Base-by-base conservation (phyloP, 2,888 invertebrate species). In the Mythimna vitellina region DNA sequence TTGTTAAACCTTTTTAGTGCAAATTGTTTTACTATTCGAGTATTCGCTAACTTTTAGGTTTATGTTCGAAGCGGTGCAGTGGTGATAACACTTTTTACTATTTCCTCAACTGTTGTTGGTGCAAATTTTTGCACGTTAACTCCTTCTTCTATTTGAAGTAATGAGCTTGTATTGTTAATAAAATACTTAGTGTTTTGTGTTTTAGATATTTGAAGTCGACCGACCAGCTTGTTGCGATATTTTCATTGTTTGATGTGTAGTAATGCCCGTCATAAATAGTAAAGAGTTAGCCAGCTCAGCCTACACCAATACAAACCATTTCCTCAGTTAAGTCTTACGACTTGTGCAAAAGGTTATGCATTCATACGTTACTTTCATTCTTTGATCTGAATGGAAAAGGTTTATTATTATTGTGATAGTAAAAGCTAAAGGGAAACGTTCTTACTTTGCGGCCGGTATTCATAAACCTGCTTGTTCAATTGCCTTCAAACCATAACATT, bases 1-100 rank as follows among this genome's bases (percentile, higher is more conserved):
- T 89, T 87, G 88, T 89, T 80, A 68, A 86, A 76, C 71, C 86
- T 88, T 90, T 92, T 91, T 89, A 89, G 89, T 88, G 89, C 87
- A 90, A 90, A 90, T 89, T 87, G 89, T 89, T 91, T 89, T 86
- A 86, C 87, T 87, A 86, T 87, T 84, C 70, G 82, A 85, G 86
- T 86, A 83, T 85, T 85, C 72, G 83, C 84, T 42, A 75, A 76
- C 78, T 85, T 86, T 86, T 86, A 82, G 82, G 75, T 81, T 83
- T 77, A 38, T 58, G 68, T 46, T 54, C 42, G 35, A 54, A 70
- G 70, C 51, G 57, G 70, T 70, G 22, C 57, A 32, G 65, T 25
- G 73, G 67, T 68, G 80, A 80, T 80, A 77, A 80, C 25, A 73
- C 51, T 53, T 80, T 80, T 80, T 68, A 77, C 80, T 63, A 70